Evolutionary conservation across 2,113 vertebrate species (phyloP).

Genomic region (Lophotis ruficrista): DNA sequence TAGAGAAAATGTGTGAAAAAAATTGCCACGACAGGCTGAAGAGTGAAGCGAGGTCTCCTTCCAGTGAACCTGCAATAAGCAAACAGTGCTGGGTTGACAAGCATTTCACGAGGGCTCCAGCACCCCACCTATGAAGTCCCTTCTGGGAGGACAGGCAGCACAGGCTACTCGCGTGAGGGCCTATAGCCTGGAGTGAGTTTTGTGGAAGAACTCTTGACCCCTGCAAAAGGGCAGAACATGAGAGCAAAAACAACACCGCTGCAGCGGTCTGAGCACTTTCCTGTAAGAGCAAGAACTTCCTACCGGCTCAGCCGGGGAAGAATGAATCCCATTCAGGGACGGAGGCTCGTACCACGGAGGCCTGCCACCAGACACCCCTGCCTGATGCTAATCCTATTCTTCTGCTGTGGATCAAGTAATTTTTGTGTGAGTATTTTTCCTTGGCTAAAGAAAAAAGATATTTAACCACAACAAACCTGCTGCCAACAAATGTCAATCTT

Average conservation of each 20-base stretch:
- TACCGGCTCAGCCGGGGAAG: neutral
- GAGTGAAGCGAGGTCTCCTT: neutral
- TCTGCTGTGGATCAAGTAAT: constrained; percentile 42
- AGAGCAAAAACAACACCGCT: neutral
- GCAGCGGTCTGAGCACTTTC: neutral
- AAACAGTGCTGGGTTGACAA: constrained; percentile 10
- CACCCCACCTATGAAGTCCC: neutral
- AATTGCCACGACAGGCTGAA: neutral
- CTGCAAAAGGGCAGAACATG: constrained; percentile 36
- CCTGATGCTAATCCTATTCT: constrained; percentile 62
- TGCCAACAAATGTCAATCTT: constrained; percentile 46
- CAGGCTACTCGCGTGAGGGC: neutral
- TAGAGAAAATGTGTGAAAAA: neutral
- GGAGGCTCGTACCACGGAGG: neutral
- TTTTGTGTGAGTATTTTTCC: constrained; percentile 27
- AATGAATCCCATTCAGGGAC: constrained; percentile 33
- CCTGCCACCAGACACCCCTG: constrained; percentile 48
- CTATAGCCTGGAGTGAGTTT: neutral
- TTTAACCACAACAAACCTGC: constrained; percentile 53
- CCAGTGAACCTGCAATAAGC: constrained; percentile 10
- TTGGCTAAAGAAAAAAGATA: constrained; percentile 54
- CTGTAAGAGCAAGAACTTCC: constrained; percentile 20
- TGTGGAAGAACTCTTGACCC: constrained; percentile 36
- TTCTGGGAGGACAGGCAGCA: neutral
- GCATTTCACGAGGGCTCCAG: neutral